Base-by-base conservation (phyloP, 2,888 invertebrate species). In the Kuschelorhynchus macadamiae region DNA sequence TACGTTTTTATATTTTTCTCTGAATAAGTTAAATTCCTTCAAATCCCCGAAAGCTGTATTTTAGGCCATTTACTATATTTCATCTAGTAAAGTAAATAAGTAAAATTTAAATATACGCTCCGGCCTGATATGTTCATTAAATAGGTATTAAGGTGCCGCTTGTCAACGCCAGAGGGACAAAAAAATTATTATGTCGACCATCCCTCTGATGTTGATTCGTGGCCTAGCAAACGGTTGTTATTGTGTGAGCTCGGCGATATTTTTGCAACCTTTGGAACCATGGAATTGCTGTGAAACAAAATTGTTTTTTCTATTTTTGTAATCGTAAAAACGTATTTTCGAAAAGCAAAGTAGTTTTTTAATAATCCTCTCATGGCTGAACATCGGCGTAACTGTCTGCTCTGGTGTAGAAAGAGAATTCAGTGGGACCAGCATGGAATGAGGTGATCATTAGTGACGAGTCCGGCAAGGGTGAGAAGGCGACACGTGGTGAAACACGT, bases 241-340 rank as follows among this genome's bases (percentile, higher is more conserved):
- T 75, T 70, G 73, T 75, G 73, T 74, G 76, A 76, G 78, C 77
- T 78, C 78, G 79, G 78, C 76, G 77, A 80, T 81, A 80, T 81
- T 81, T 80, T 76, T 39, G 42, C 63, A 59, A 52, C 65, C 65
- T 59, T 66, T 50, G n/a, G n/a, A n/a, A n/a, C n/a, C n/a, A n/a
- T n/a, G n/a, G n/a, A n/a, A n/a, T n/a, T n/a, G n/a, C n/a, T n/a
- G n/a, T n/a, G n/a, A n/a, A n/a, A n/a, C n/a, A n/a, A n/a, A n/a
- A n/a, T n/a, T n/a, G n/a, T n/a, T n/a, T n/a, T n/a, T n/a, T n/a
- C n/a, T n/a, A n/a, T n/a, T n/a, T n/a, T n/a, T n/a, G n/a, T n/a
- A n/a, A n/a, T n/a, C n/a, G n/a, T n/a, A n/a, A n/a, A n/a, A n/a
- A n/a, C n/a, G n/a, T n/a, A n/a, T n/a, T n/a, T n/a, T n/a, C n/a